Percentiles rank a stretch among this genome's conserved stretches.
These are phyloP conservation scores for Propithecus deckenii DNA, from an alignment of 2,797 vertebrate genomes.

Conservation along the genomic window DNA sequence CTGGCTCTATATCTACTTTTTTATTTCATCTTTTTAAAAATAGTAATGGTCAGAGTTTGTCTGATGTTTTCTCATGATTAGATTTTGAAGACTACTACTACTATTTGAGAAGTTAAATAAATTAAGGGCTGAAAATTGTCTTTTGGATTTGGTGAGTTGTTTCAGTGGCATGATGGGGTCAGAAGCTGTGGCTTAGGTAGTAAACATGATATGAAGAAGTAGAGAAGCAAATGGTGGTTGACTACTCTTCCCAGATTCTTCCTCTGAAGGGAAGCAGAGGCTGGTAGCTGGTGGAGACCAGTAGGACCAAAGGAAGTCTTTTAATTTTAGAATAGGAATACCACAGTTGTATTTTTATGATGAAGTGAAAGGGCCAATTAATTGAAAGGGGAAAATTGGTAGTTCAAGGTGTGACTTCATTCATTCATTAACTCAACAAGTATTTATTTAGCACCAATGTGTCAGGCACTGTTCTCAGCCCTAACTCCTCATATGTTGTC, in stretches of 20 bases:
- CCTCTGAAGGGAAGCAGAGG: background rate
- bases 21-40: background rate
- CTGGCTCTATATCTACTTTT: background rate
- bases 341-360: background rate
- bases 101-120: background rate
- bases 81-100: background rate
- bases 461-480: background rate
- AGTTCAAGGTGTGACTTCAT: background rate
- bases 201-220: background rate
- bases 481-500: background rate
- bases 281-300: background rate
- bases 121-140: background rate
- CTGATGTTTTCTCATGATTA: conserved; percentile 1
- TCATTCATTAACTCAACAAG: background rate
- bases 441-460: background rate
- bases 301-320: background rate
- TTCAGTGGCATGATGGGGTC: background rate
- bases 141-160: background rate
- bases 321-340: background rate
- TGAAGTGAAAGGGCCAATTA: background rate
- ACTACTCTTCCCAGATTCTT: background rate
- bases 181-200: background rate
- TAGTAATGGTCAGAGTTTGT: background rate
- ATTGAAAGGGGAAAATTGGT: background rate
- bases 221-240: background rate